phyloP scores from a whole-genome alignment of 2,113 vertebrate genomes.

The Proterorhinus semilunaris region DNA sequence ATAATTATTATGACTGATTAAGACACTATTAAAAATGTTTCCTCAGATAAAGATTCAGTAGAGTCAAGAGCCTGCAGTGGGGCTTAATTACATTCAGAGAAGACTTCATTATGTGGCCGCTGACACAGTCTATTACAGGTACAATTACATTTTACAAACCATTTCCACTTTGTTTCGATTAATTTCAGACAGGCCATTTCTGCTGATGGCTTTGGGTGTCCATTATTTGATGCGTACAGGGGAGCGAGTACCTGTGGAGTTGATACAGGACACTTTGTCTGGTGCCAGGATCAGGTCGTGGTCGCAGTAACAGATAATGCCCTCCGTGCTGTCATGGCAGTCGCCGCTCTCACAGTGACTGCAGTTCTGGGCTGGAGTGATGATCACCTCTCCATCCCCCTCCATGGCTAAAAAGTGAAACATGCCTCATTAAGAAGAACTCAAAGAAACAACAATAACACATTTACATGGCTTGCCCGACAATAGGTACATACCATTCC shows the following conservation, averaged over 20 bases:
- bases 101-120: slow-evolving; percentile 48
- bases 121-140: slow-evolving; percentile 57
- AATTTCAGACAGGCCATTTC: slow-evolving; percentile 11
- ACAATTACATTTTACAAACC: slow-evolving; percentile 40
- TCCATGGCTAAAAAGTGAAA: slow-evolving; percentile 82
- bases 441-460: neutral
- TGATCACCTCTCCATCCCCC: slow-evolving; percentile 91
- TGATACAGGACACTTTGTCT: slow-evolving; percentile 86
- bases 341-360: slow-evolving; percentile 92
- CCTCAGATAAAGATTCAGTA: slow-evolving; percentile 58
- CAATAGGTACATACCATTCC: no score
- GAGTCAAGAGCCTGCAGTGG: slow-evolving; percentile 32
- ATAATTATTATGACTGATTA: slow-evolving; percentile 54
- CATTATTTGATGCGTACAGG: neutral
- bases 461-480: no score
- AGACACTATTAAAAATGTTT: slow-evolving; percentile 37
- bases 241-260: slow-evolving; percentile 58
- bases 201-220: neutral
- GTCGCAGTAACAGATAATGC: slow-evolving; percentile 88
- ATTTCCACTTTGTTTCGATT: slow-evolving; percentile 21
- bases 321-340: slow-evolving; percentile 82
- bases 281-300: slow-evolving; percentile 81
- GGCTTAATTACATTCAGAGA: slow-evolving; percentile 56
- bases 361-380: slow-evolving; percentile 92
- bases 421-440: neutral